Conservation (phyloP, 2,113 vertebrate species). For the Trematocara nigrifrons region DNA sequence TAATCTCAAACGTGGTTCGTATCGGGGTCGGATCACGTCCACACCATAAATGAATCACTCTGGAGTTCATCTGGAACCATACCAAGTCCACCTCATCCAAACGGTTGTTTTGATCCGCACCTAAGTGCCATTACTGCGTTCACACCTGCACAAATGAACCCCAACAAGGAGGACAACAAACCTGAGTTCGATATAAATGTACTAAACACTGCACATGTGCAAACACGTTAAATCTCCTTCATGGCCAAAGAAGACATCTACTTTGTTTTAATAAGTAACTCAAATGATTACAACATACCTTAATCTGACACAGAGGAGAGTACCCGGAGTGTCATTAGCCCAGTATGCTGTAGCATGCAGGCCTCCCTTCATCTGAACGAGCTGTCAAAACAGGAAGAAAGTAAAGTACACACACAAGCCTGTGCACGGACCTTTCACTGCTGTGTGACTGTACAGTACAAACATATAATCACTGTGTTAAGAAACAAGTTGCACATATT, state of each 20-base stretch:
- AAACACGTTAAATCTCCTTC: neutral
- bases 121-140: neutral
- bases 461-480: neutral
- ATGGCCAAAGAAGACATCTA: neutral
- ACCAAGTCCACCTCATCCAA: neutral
- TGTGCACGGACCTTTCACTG: neutral
- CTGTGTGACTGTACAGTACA: neutral
- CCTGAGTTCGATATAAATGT: neutral
- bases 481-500: neutral
- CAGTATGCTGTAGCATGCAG: neutral
- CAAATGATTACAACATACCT: neutral
- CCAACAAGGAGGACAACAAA: neutral
- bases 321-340: neutral
- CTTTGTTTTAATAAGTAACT: neutral
- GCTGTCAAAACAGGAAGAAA: neutral
- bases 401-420: neutral
- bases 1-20: rapidly evolving
- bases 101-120: neutral
- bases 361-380: neutral
- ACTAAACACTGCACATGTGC: neutral
- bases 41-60: neutral
- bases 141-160: neutral
- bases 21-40: neutral
- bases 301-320: neutral
- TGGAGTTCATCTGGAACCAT: neutral